phyloP scores from a whole-genome alignment of 2,113 vertebrate species.

The Aegithalos caudatus region DNA sequence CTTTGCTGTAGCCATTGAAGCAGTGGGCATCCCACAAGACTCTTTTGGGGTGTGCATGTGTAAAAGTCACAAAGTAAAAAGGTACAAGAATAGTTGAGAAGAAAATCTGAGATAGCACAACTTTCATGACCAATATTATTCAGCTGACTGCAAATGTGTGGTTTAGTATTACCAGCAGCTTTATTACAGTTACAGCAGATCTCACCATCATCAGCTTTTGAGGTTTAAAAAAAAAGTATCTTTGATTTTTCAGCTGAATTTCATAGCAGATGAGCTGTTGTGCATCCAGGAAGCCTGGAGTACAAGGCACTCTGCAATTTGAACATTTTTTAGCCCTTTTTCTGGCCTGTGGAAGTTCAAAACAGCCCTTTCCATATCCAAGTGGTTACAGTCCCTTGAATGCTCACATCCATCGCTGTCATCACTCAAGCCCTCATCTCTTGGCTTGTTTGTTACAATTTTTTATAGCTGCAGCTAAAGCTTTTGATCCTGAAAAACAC shows the following conservation, averaged over 20 bases:
- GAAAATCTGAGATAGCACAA: background rate
- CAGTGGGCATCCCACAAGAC: background rate
- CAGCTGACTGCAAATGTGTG: too few species aligned
- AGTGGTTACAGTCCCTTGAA: background rate
- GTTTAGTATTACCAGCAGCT: background rate
- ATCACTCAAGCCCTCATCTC: background rate
- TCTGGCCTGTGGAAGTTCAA: background rate
- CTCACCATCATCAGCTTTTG: background rate
- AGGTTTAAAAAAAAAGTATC: background rate
- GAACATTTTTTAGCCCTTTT: background rate
- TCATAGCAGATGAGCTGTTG: background rate
- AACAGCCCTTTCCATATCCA: background rate
- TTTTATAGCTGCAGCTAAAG: background rate
- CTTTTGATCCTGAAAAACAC: slow-evolving; percentile 15
- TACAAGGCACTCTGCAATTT: background rate
- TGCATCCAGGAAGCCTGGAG: background rate
- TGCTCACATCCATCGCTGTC: background rate
- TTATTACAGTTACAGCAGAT: background rate
- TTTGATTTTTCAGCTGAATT: background rate
- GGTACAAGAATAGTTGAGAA: background rate
- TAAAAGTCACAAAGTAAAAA: background rate
- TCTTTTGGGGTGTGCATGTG: background rate
- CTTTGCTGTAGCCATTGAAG: background rate
- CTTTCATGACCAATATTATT: background rate
- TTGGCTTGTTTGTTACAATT: background rate